phyloP scores from a whole-genome alignment of 2,888 invertebrate species.

The Spilosoma lubricipeda region DNA sequence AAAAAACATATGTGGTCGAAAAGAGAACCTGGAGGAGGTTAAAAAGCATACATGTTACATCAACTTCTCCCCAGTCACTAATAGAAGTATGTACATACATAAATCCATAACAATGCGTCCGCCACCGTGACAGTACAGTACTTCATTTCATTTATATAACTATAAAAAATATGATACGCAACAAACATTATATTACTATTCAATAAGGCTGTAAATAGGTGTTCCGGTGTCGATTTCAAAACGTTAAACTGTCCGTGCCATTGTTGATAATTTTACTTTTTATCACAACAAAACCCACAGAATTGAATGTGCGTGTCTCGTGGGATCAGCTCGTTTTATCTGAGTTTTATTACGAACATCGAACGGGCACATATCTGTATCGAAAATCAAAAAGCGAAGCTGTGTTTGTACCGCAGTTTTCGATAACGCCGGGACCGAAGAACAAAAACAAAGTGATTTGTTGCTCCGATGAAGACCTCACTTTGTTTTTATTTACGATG shows the following conservation, averaged over 20 bases:
- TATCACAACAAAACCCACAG: constrained; percentile 40
- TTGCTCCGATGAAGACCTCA: constrained; percentile 72
- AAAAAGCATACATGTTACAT: not conserved
- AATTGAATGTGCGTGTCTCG: constrained; percentile 26
- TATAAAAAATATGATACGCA: constrained; percentile 43
- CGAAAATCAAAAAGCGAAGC: constrained; percentile 60
- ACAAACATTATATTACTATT: constrained; percentile 28
- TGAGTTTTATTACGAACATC: constrained; percentile 54
- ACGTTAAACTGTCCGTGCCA: constrained; percentile 37
- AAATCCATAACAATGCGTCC: not conserved
- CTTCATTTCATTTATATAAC: constrained; percentile 27
- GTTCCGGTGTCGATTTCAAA: constrained; percentile 44
- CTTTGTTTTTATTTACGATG: constrained; percentile 68
- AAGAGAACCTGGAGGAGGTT: too few relatives aligned
- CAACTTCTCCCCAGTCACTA: not conserved
- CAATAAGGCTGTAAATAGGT: constrained; percentile 16
- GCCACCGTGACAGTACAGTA: constrained; percentile 13
- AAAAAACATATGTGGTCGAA: too few relatives aligned
- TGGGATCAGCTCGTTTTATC: constrained; percentile 52
- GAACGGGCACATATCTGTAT: constrained; percentile 44
- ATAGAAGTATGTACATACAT: not conserved
- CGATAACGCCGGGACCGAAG: constrained; percentile 51
- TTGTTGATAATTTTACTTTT: constrained; percentile 50
- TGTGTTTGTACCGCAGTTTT: constrained; percentile 58
- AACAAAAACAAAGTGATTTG: constrained; percentile 76